Evolutionary conservation across 2,888 invertebrate species (phyloP), one percentile per base, ranked within the genome.

Genomic region (Lucinisca nassula): DNA sequence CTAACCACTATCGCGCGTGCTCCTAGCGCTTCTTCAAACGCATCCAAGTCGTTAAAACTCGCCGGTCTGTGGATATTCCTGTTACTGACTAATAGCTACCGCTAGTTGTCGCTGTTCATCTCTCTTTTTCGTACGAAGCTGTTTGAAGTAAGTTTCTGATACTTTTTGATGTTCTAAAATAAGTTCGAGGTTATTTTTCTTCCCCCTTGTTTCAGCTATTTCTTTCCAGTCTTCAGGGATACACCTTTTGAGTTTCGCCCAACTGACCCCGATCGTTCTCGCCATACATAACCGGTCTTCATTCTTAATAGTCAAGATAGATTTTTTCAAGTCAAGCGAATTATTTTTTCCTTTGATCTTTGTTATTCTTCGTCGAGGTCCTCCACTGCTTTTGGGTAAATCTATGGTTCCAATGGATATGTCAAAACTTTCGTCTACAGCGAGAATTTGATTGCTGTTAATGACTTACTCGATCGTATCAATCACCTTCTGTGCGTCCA

Each of bases 391-490:
- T 51, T 51, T 84, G 4, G 81, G 84, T 49, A 84, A 21, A 14
- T 77, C 49, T 17, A 87, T 81, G 27, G 74, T 70, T 27, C 87
- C 87, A 14, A 87, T 72, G 32, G 72, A 45, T 21, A 87, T 70
- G 24, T 82, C 58, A 45, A 87, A 72, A 24, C 82, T 75, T 10
- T 81, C 72, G 27, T 82, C 75, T 14, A 84, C 27, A 35, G 73
- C 1, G 0, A 91, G 84, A 14, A 83, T 58, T 76, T 91, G 79
- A 37, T 90, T 78, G 35, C 89, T 89, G 27, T 91, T 86, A 0
- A 91, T 74, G 14, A 91, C 89, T 38, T 87, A 87, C 27, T 84
- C 85, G 0, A 88, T 85, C 10, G 58, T 78, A 3, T 40, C 72
- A 79, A 86, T 86, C 17, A 86, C 79, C 1, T 55, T 72, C 27